phyloP scores from a whole-genome alignment of 2,888 invertebrate genomes.

The Agrilus cyanescens region DNA sequence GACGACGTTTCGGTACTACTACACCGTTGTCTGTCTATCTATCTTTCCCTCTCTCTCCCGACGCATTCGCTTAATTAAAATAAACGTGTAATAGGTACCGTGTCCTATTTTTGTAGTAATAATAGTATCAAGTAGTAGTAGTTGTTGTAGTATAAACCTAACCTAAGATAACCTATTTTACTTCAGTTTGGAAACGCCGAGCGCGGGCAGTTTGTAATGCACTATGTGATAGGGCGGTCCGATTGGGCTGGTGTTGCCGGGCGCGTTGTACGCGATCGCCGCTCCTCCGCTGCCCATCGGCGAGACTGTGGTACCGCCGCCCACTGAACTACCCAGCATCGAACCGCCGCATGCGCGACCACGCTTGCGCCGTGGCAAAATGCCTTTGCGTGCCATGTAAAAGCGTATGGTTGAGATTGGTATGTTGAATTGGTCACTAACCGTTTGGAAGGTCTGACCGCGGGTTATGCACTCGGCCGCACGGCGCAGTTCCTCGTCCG shows the following conservation, averaged over 20 bases:
- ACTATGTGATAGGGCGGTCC: constrained; percentile 67
- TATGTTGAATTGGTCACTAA: constrained; percentile 77
- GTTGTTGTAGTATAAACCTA: not conserved
- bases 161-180: constrained; percentile 18
- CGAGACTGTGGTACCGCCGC: constrained; percentile 23
- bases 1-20: too few relatives aligned
- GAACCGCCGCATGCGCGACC: constrained; percentile 52
- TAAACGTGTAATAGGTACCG: too few relatives aligned
- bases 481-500: constrained; percentile 63
- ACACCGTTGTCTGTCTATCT: too few relatives aligned
- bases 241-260: constrained; percentile 48
- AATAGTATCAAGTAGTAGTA: too few relatives aligned
- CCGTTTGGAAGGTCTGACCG: constrained; percentile 78
- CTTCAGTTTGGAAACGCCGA: constrained; percentile 40
- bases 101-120: not conserved
- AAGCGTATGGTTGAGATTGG: constrained; percentile 79
- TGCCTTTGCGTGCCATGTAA: constrained; percentile 80
- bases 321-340: constrained; percentile 17
- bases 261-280: constrained; percentile 32
- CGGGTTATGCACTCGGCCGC: constrained; percentile 79
- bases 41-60: too few relatives aligned
- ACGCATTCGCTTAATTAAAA: too few relatives aligned
- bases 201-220: constrained; percentile 59
- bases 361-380: constrained; percentile 64
- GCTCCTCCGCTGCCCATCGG: constrained; percentile 16